Conservation (phyloP, 2,797 vertebrate species). For the Fundulus diaphanus region DNA sequence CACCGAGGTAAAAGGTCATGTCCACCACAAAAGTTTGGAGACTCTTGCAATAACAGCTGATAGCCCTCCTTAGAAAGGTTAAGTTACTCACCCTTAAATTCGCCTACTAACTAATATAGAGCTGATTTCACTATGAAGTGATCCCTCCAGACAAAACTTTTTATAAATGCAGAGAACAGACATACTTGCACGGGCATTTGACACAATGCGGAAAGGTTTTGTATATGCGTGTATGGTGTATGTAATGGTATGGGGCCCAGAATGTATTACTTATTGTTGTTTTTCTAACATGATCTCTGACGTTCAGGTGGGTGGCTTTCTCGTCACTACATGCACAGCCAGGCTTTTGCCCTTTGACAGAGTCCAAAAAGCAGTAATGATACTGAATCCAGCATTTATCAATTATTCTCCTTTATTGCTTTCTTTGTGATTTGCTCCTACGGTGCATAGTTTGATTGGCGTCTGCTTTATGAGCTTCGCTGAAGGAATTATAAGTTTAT, state of each 20-base stretch:
- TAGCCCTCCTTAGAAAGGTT: neutral
- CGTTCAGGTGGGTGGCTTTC: too few species aligned
- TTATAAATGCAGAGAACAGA: neutral
- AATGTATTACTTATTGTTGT: too few species aligned
- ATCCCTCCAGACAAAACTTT: neutral
- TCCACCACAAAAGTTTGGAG: neutral
- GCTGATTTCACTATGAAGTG: neutral
- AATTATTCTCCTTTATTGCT: neutral
- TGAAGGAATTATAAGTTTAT: neutral
- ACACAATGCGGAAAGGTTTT: too few species aligned
- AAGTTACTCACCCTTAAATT: neutral
- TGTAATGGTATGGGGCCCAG: too few species aligned
- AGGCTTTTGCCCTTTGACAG: neutral
- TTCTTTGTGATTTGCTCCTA: conserved; percentile 8
- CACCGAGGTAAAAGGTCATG: neutral
- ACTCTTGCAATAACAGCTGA: neutral
- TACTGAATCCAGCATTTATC: neutral
- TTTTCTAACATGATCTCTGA: too few species aligned
- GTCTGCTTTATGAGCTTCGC: neutral
- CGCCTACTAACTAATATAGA: too few species aligned
- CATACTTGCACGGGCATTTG: too few species aligned
- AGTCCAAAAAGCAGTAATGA: neutral
- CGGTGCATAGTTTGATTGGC: neutral
- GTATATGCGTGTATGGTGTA: too few species aligned
- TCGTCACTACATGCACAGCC: neutral